Evolutionary conservation across 1,140 invertebrate species (phyloP), one percentile per base, ranked within the genome.

Genomic region (Palaemon carinicauda): DNA sequence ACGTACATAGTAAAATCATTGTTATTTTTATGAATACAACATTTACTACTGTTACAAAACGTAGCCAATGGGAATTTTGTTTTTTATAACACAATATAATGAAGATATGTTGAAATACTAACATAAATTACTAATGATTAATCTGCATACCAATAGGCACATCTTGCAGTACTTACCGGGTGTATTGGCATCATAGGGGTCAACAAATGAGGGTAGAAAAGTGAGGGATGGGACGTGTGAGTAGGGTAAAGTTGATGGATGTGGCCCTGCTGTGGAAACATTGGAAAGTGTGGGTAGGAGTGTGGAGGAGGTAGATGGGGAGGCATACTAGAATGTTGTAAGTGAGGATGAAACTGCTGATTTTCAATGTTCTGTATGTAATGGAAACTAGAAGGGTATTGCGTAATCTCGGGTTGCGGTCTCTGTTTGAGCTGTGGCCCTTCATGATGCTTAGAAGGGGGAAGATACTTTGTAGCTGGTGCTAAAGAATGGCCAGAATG

Each of bases 161-260:
- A 50, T 33, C 53, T 60, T 33, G n/a, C 29, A 9, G 75, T 7
- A 73, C 29, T 31, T 53, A 54, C 71, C 19, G 60, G 82, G 15
- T 73, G 29, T 50, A 31, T 3, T 33, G 78, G 84, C 84, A 86
- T 86, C 84, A 86, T 86, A 17, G 84, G 84, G 10, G 84, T 86
- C 51, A 86, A n/a, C 27, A 86, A 33, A 51, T 86, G 77, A n/a
- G 84, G 84, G 14, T 86, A 86, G 60, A 80, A 86, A 14, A 86
- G 84, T 5, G 84, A 86, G 15, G 84, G 84, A 29, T 86, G 83
- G 21, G 77, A 17, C 17, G 77, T 27, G 24, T 86, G 77, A 12
- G 60, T 12, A 29, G 65, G 83, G 17, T 53, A 24, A 24, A 51
- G 4, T 51, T 50, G 24, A 12, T 41, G 17, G 12, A 24, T 15